Base-by-base conservation (phyloP, 2,888 invertebrate species). In the Eristalis pertinax region DNA sequence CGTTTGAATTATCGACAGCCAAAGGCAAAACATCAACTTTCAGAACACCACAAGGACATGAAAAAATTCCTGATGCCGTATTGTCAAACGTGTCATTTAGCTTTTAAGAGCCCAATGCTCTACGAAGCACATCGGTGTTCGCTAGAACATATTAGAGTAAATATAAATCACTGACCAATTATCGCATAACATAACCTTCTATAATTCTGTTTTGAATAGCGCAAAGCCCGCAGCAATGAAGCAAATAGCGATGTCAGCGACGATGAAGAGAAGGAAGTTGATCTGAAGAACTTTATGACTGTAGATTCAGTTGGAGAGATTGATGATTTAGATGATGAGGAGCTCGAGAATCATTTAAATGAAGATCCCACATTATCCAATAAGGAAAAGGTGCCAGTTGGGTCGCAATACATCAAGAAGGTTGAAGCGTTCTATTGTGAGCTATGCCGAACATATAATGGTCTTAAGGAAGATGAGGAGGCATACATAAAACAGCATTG, bases 301-400 rank as follows among this genome's bases (percentile, higher is more conserved):
- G 95, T 97, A n/a, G 97, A 97, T 93, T 97, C 97, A 3, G 96
- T 97, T 38, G 97, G 97, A 8, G 97, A 97, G 92, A 96, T 96
- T 29, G 97, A 97, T 50, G 95, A 95, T 90, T 95, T 95, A 67
- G 95, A 94, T 74, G 94, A 93, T 29, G 95, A 95, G 86, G 95
- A 95, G 90, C 93, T 94, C 83, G 95, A 95, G 38, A 91, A 91
- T 68, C 75, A 87, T 10, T 64, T 86, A n/a, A 68, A 80, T 13
- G 77, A 68, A 0, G 91, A 92, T 91, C 63, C 72, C 1, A 43
- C 58, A 5, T 19, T 63, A 15, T 13, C 73, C 22, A 90, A 89
- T 56, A 95, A 96, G 90, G 95, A 95, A 85, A 95, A 95, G 91
- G 95, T 96, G 11, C 96, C 96, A 89, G 95, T 96, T 77, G 97